phyloP scores from a whole-genome alignment of 2,113 vertebrate species.

The Pedionomus torquatus region DNA sequence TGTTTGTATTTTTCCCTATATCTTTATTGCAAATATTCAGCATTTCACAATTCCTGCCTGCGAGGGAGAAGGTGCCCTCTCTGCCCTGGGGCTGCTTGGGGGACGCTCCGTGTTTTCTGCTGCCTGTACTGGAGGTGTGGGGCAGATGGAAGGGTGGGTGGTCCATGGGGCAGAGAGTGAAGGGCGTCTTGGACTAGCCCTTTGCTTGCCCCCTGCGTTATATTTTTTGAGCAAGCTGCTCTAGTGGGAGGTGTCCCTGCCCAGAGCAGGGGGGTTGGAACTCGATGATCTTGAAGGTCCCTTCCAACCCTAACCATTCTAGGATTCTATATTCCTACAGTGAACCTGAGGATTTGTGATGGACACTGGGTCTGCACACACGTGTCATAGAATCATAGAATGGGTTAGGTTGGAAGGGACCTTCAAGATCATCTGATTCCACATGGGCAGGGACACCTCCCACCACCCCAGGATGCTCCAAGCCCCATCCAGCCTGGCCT shows the following conservation, averaged over 20 bases:
- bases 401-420: not conserved
- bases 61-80: not conserved
- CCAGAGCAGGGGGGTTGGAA: no score
- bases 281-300: no score
- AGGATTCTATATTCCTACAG: accelerated
- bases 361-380: accelerated
- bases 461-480: not conserved
- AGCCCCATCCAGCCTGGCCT: not conserved
- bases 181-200: not conserved
- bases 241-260: no score
- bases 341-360: no score
- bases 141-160: not conserved
- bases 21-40: not conserved
- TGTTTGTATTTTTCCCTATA: not conserved
- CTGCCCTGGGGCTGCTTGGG: not conserved
- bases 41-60: not conserved
- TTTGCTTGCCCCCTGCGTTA: not conserved
- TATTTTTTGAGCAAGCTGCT: no score
- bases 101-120: not conserved
- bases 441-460: not conserved
- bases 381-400: no score
- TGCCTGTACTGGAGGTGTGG: not conserved
- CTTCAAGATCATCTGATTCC: not conserved
- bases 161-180: not conserved
- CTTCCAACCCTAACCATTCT: no score